These are phyloP conservation scores for Enteromius anoplus DNA, from an alignment of 2,797 vertebrate genomes.

Conservation along the genomic window DNA sequence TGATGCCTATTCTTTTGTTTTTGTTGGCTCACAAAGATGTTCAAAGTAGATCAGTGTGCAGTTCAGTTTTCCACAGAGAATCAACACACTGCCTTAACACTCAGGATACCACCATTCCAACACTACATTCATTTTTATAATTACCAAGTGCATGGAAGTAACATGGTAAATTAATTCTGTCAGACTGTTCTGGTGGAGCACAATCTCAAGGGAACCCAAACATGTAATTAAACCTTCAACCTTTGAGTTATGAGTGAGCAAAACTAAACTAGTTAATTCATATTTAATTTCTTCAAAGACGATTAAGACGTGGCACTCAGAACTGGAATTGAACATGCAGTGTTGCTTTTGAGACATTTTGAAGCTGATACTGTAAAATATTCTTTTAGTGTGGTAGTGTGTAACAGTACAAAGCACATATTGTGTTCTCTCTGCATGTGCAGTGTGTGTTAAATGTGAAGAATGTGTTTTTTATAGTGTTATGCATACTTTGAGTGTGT, in stretches of 20 bases:
- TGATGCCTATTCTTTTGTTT: background rate
- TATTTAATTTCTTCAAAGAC: slow-evolving; percentile 13
- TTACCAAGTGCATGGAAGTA: background rate
- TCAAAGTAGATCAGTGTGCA: background rate
- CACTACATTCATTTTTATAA: slow-evolving; percentile 21
- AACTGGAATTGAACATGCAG: background rate
- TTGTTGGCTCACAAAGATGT: background rate
- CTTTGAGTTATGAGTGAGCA: background rate
- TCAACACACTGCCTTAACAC: background rate
- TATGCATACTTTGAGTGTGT: background rate
- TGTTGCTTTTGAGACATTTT: background rate
- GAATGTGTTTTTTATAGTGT: slow-evolving; percentile 19
- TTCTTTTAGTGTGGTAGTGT: background rate
- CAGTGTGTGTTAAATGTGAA: background rate
- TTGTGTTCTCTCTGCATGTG: slow-evolving; percentile 1
- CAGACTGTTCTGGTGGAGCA: background rate
- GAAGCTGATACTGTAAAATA: background rate
- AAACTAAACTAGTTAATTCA: background rate
- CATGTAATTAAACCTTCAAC: slow-evolving; percentile 8
- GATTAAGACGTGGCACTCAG: slow-evolving; percentile 2
- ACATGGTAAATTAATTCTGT: slow-evolving; percentile 32
- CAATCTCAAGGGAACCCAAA: slow-evolving; percentile 22
- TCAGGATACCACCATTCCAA: background rate
- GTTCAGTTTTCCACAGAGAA: background rate
- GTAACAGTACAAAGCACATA: background rate